A percentile compares a stretch with the other conserved stretches of the same genome.
phyloP scores from a whole-genome alignment of 2,888 invertebrate species.

The Eubasilissa splendida region DNA sequence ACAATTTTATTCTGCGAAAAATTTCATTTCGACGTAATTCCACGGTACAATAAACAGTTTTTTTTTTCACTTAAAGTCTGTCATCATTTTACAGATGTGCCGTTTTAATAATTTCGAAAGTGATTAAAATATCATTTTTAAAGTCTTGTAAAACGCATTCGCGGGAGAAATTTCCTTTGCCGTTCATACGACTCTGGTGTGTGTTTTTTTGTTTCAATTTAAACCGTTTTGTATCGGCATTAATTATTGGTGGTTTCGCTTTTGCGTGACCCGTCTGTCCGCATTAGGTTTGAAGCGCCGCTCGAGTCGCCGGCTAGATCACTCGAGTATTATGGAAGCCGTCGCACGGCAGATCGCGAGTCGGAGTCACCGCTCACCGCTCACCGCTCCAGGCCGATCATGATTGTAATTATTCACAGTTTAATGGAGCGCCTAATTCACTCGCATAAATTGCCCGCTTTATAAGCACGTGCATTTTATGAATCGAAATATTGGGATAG shows the following conservation, averaged over 20 bases:
- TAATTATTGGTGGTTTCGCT: not conserved
- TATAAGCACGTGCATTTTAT: slow-evolving; percentile 6
- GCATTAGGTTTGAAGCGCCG: not conserved
- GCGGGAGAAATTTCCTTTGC: not conserved
- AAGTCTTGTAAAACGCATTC: not conserved
- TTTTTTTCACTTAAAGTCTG: too few relatives aligned
- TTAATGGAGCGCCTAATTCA: slow-evolving; percentile 21
- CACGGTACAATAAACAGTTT: too few relatives aligned
- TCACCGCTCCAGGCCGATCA: not conserved
- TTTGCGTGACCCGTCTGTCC: slow-evolving; percentile 11
- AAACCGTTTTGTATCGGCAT: not conserved
- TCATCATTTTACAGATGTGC: too few relatives aligned
- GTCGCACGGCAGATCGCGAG: not conserved
- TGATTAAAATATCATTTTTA: too few relatives aligned
- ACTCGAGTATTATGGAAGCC: not conserved
- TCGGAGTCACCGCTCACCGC: not conserved
- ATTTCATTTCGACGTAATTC: too few relatives aligned
- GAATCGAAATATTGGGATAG: not conserved
- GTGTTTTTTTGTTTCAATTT: not conserved
- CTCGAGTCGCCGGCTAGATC: not conserved
- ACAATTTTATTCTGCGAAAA: too few relatives aligned
- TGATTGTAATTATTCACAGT: slow-evolving; percentile 24
- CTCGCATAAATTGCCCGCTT: not conserved
- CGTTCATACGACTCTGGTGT: not conserved
- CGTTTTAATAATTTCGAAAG: too few relatives aligned